These are phyloP conservation scores for Peromyscus polionotus DNA, from an alignment of 2,113 vertebrate species.

Conservation along the genomic window DNA sequence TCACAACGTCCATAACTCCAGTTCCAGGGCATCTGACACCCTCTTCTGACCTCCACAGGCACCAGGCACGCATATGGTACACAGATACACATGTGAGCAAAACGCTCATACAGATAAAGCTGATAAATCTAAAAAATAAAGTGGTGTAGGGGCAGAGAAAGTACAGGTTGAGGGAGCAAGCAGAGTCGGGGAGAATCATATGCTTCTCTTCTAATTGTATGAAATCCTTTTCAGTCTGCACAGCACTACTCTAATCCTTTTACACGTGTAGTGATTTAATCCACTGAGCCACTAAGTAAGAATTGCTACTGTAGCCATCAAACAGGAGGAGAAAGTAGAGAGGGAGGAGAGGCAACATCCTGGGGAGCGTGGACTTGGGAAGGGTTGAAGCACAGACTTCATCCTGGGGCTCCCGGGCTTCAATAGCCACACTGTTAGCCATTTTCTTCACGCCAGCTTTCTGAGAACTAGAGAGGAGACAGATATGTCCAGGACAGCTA, in stretches of 20 bases:
- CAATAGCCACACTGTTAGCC: neutral
- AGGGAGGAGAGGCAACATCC: neutral
- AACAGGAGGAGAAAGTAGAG: slow-evolving; percentile 1
- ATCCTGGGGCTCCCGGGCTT: neutral
- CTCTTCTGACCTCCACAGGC: neutral
- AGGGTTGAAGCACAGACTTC: neutral
- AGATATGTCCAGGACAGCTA: neutral
- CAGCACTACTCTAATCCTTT: neutral
- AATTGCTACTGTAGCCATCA: slow-evolving; percentile 18
- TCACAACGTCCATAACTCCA: neutral
- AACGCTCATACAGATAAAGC: neutral
- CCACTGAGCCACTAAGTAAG: neutral
- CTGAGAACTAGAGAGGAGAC: slow-evolving; percentile 29
- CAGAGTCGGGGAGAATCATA: slow-evolving; percentile 38
- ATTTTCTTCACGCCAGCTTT: slow-evolving; percentile 28
- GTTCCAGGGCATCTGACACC: neutral
- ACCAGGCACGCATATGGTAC: neutral
- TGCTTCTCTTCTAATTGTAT: slow-evolving; percentile 40
- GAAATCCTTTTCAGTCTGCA: neutral
- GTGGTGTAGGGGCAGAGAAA: neutral
- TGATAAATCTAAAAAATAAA: neutral
- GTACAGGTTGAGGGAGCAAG: neutral
- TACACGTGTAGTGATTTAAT: slow-evolving; percentile 38
- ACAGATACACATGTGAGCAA: neutral
- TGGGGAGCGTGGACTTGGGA: neutral